Evolutionary conservation across 2,888 invertebrate species (phyloP).

Genomic region (Lasioglossum malachurum): DNA sequence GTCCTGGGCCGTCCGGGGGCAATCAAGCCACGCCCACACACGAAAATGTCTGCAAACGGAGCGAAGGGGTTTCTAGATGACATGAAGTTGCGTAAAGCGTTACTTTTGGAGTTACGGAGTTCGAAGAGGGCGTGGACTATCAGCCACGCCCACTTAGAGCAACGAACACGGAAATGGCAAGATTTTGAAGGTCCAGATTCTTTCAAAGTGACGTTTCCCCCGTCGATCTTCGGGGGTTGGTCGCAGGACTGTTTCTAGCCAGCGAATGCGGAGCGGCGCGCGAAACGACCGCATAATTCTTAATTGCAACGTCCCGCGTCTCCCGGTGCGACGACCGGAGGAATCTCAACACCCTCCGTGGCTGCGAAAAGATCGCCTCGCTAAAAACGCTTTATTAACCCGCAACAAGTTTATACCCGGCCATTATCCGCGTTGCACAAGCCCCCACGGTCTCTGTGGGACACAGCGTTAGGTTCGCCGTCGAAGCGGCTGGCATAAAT

Average conservation of each 20-base stretch:
- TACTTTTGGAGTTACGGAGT: too few relatives aligned
- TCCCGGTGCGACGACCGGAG: not conserved
- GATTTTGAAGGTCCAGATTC: not conserved
- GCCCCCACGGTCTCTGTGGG: conserved; percentile 32
- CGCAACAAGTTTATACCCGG: conserved; percentile 51
- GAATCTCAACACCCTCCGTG: conserved; percentile 13
- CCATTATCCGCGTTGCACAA: conserved; percentile 58
- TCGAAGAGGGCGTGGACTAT: not conserved
- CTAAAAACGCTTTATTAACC: conserved; percentile 50
- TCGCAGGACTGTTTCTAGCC: not conserved
- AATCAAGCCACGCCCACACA: not conserved
- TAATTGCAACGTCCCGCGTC: not conserved
- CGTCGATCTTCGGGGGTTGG: not conserved
- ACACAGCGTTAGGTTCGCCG: conserved; percentile 33
- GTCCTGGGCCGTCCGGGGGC: not conserved
- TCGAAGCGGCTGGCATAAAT: conserved; percentile 56
- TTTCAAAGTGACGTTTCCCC: not conserved
- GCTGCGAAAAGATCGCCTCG: not conserved
- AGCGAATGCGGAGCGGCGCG: not conserved
- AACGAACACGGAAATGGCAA: too few relatives aligned
- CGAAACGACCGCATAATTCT: conserved; percentile 3
- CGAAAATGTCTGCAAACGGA: not conserved
- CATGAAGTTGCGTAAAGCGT: not conserved
- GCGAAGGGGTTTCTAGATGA: not conserved
- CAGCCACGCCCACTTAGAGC: not conserved